phyloP scores from a whole-genome alignment of 2,113 vertebrate species.

The Helogale parvula region DNA sequence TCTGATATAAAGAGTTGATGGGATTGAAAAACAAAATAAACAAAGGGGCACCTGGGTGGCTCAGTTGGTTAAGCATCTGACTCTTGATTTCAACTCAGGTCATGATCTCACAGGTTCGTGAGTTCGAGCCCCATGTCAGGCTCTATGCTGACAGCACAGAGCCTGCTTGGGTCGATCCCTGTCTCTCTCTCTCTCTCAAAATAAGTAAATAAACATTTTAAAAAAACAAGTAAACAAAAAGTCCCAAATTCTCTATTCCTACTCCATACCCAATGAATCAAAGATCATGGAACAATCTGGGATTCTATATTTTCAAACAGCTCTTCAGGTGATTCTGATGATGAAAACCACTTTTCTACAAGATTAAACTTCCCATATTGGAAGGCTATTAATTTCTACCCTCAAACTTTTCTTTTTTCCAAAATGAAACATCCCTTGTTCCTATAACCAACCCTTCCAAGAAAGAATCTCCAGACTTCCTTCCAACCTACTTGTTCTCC shows the following conservation, averaged over 20 bases:
- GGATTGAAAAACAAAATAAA: neutral
- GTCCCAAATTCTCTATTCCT: neutral
- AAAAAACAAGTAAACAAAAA: neutral
- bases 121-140: no score
- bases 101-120: no score
- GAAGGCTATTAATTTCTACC: constrained; percentile 38
- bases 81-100: no score
- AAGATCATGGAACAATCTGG: neutral
- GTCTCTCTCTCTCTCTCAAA: no score
- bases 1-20: neutral
- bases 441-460: neutral
- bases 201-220: no score
- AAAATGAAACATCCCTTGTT: constrained; percentile 27
- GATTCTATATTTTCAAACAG: constrained; percentile 14
- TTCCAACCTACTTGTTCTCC: neutral
- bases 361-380: constrained; percentile 4
- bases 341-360: constrained; percentile 13
- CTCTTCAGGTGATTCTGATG: neutral
- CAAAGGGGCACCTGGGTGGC: no score
- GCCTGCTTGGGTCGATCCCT: no score
- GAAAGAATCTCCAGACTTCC: neutral
- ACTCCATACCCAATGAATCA: neutral
- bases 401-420: constrained; percentile 25
- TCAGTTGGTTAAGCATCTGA: no score
- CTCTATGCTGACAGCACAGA: no score